Percentiles rank a stretch among this genome's conserved stretches.
Evolutionary conservation across 2,888 invertebrate species (phyloP).

Genomic region (Tenthredo livida): DNA sequence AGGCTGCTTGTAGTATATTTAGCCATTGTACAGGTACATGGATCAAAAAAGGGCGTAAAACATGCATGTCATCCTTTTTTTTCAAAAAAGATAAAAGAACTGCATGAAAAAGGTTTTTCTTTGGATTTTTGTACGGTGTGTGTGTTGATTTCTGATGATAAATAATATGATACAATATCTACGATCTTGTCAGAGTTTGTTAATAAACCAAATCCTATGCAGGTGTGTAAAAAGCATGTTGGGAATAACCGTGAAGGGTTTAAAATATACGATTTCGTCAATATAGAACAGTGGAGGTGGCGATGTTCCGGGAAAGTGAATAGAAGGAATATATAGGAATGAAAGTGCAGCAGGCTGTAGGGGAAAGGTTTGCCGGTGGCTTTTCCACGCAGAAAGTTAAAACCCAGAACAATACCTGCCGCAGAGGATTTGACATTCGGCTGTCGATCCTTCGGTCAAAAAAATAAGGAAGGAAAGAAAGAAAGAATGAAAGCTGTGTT

Average conservation of each 20-base stretch:
- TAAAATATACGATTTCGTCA: not conserved
- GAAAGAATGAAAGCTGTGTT: not conserved
- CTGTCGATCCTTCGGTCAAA: not conserved
- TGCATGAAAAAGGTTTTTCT: not conserved
- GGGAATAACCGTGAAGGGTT: not conserved
- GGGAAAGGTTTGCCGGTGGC: constrained; percentile 21
- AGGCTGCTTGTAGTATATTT: not conserved
- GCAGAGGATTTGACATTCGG: constrained; percentile 32
- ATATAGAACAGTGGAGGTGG: not conserved
- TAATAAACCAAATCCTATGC: not conserved
- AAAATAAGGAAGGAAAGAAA: not conserved
- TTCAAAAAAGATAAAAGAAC: not conserved
- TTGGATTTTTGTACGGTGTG: not conserved
- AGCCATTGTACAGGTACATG: constrained; percentile 18
- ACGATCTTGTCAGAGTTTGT: not conserved
- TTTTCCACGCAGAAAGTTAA: constrained; percentile 37
- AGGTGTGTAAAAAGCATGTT: not conserved
- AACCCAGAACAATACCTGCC: constrained; percentile 39
- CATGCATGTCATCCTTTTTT: not conserved
- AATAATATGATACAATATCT: not conserved
- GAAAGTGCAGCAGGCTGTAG: not conserved
- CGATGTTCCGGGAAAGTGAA: constrained; percentile 18
- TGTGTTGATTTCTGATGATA: not conserved
- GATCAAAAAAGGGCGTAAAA: not conserved
- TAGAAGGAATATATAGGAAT: not conserved